A percentile compares a stretch with the other conserved stretches of the same genome.
Evolutionary conservation across 2,797 vertebrate genomes (phyloP).

Genomic region (Lithobates pipiens): DNA sequence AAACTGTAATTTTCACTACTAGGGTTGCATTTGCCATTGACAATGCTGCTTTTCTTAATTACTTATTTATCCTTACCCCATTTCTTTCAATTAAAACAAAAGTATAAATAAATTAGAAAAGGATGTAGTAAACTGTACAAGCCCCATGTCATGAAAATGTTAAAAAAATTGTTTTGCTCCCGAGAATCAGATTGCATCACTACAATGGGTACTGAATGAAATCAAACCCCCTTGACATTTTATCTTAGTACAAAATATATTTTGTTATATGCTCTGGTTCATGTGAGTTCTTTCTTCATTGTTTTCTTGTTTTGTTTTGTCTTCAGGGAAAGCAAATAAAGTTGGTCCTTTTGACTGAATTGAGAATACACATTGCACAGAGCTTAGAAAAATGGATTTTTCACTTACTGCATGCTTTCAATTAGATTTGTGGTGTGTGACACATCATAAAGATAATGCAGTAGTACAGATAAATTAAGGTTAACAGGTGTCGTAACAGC

Average conservation of each 20-base stretch:
- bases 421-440: conserved; percentile 11
- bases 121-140: no score
- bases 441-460: conserved; percentile 26
- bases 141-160: no score
- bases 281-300: conserved; percentile 3
- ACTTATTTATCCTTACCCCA: no score
- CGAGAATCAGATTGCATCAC: no score
- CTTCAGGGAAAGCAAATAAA: conserved; percentile 2
- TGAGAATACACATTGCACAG: background rate
- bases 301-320: conserved; percentile 15
- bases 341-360: background rate
- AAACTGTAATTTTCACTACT: no score
- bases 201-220: no score
- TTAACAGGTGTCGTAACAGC: background rate
- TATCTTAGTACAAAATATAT: background rate
- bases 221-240: background rate
- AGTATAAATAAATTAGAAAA: no score
- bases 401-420: conserved; percentile 3
- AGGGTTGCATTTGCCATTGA: no score
- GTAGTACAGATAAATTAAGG: conserved; percentile 6
- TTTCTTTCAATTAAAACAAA: no score
- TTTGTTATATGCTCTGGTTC: background rate
- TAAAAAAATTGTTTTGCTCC: no score
- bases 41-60: no score
- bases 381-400: conserved; percentile 21